Percentiles rank a stretch among this genome's conserved stretches.
These are phyloP conservation scores for Tuta absoluta DNA, from an alignment of 2,888 invertebrate genomes.

Conservation along the genomic window DNA sequence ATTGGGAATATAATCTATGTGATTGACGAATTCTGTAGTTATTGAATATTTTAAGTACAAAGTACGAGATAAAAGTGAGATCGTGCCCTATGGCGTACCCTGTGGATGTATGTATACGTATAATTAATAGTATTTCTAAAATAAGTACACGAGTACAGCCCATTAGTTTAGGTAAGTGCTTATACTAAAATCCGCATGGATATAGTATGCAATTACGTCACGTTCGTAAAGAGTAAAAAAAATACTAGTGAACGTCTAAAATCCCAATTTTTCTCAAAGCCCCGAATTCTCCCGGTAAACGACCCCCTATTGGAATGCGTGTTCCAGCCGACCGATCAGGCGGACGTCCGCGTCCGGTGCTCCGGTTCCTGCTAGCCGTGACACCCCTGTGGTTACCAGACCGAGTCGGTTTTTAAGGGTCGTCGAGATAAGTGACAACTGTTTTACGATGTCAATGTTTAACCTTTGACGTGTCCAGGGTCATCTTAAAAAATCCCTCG, in stretches of 20 bases:
- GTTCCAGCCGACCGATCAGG: constrained; percentile 35
- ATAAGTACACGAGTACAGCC: too few species aligned
- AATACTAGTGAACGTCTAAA: not conserved
- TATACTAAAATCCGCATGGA: too few species aligned
- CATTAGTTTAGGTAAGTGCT: too few species aligned
- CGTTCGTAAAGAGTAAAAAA: too few species aligned
- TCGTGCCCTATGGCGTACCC: too few species aligned
- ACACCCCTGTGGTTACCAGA: constrained; percentile 34
- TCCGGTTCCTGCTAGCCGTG: constrained; percentile 35
- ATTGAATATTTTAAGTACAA: too few species aligned
- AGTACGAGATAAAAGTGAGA: too few species aligned
- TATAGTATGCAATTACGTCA: too few species aligned
- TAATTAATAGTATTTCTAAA: too few species aligned
- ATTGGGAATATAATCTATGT: not conserved
- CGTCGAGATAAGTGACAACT: constrained; percentile 26
- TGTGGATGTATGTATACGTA: too few species aligned
- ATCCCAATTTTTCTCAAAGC: not conserved
- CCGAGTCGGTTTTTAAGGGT: constrained; percentile 29
- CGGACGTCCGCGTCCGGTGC: constrained; percentile 45
- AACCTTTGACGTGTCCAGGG: constrained; percentile 6
- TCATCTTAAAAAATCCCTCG: not conserved
- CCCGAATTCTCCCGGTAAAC: not conserved
- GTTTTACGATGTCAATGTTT: constrained; percentile 17
- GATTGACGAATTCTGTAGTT: too few species aligned
- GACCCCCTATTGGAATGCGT: constrained; percentile 35